Evolutionary conservation across 2,113 vertebrate genomes (phyloP).

Genomic region (Lota lota): DNA sequence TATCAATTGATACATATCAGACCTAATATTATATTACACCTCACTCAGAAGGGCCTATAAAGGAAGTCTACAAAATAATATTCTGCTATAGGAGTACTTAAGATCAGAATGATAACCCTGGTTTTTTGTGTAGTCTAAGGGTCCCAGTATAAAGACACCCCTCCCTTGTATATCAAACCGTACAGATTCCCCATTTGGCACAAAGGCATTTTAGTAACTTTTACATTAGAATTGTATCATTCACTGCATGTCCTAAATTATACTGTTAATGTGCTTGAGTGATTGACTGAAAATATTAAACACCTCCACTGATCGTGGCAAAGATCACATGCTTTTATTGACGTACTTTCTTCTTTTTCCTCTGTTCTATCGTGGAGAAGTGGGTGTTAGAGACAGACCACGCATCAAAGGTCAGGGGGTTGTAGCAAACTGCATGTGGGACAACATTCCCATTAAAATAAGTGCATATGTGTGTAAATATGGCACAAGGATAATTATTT

Average conservation of each 20-base stretch:
- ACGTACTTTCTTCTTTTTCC: no score
- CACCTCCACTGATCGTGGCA: not conserved
- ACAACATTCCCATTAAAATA: no score
- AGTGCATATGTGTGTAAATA: no score
- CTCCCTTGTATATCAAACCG: constrained; percentile 59
- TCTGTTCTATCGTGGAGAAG: constrained; percentile 57
- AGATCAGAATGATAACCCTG: no score
- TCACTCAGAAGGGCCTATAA: no score
- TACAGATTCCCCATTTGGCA: constrained; percentile 80
- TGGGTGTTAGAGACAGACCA: constrained; percentile 70
- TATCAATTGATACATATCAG: no score
- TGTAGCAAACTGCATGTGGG: constrained; percentile 71
- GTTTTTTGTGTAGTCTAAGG: constrained; percentile 16
- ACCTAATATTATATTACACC: no score
- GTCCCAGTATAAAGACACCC: constrained; percentile 36
- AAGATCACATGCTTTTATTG: no score
- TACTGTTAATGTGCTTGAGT: constrained; percentile 74
- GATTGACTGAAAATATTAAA: constrained; percentile 75
- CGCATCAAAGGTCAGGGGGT: constrained; percentile 37
- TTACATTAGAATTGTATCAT: constrained; percentile 81
- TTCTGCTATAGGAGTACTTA: no score
- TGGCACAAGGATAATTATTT: no score
- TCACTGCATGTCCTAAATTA: constrained; percentile 75
- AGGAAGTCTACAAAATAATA: no score
- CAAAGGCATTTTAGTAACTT: constrained; percentile 77